Evolutionary conservation across 2,888 invertebrate species (phyloP), one percentile per base, ranked within the genome.

Genomic region (Agrochola lychnidis): DNA sequence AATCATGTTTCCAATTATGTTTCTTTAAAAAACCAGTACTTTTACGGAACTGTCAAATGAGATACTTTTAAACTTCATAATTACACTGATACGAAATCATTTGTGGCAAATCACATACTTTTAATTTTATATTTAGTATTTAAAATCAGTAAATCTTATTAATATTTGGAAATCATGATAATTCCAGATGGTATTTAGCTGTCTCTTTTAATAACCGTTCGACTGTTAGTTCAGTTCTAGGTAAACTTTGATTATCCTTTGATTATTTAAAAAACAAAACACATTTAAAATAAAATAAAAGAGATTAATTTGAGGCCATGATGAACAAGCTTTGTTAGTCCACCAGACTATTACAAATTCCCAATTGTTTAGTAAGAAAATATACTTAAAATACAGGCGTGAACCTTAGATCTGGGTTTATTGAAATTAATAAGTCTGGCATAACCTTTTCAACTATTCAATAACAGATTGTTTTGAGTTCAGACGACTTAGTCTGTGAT

Each of bases 401-500:
- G 36, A 70, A 71, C 74, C 73, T 30, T 69, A 78, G 73, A 19
- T 10, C 57, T 42, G 16, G 14, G 66, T 19, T 61, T 76, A 78
- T 70, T 66, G 22, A 78, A 80, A 77, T 76, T 64, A 79, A 64
- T 73, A 76, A 82, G 73, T 64, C 71, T 63, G 62, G 25, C 64
- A 10, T n/a, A 82, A 77, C 78, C 78, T 79, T 84, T 84, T 82
- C 68, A 87, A 83, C 76, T 82, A 81, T 83, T 89, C 88, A 87
- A 89, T 84, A 86, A 80, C 88, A 88, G 87, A 88, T 83, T 87
- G 89, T 88, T 88, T 82, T 75, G 83, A 84, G 76, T 79, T 87
- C 25, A 53, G 70, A 45, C n/a, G 66, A 64, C 66, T 74, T 68
- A 64, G 78, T 78, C 71, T 67, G 53, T 77, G 73, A 87, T 84